Conservation (phyloP, 2,113 vertebrate genomes). For the Ceyx melanurus region DNA sequence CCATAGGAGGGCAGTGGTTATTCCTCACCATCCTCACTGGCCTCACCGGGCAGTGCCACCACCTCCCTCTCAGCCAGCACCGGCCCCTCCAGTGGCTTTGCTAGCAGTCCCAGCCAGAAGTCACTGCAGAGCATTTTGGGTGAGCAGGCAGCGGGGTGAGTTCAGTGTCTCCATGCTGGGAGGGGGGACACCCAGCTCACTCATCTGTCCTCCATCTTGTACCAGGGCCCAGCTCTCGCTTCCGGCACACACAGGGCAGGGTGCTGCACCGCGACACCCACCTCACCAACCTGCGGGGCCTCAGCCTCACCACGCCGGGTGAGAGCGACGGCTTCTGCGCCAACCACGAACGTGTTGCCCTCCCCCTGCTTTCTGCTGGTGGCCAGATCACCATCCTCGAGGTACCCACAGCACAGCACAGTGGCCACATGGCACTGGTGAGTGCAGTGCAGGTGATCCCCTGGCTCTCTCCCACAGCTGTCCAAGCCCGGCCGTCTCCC, state of each 20-base stretch:
- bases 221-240: slow-evolving; percentile 86
- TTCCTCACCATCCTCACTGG: slow-evolving; percentile 82
- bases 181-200: fast-evolving
- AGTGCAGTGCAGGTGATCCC: neutral
- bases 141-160: neutral
- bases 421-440: fast-evolving
- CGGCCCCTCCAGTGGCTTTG: slow-evolving; percentile 83
- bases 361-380: slow-evolving; percentile 87
- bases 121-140: slow-evolving; percentile 87
- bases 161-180: fast-evolving
- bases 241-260: slow-evolving; percentile 86
- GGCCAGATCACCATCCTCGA: slow-evolving; percentile 92
- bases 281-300: slow-evolving; percentile 90
- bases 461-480: slow-evolving; percentile 66
- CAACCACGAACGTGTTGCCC: slow-evolving; percentile 81
- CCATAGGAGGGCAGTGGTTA: slow-evolving; percentile 74
- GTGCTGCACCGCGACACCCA: slow-evolving; percentile 89
- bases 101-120: slow-evolving; percentile 88
- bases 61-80: slow-evolving; percentile 87
- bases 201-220: fast-evolving
- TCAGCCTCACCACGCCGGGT: slow-evolving; percentile 93
- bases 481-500: slow-evolving; percentile 86
- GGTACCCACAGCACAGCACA: neutral
- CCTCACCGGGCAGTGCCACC: slow-evolving; percentile 78
- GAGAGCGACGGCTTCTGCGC: slow-evolving; percentile 91